These are phyloP conservation scores for Stenichneumon culpator DNA, from an alignment of 2,888 invertebrate genomes.

Conservation along the genomic window DNA sequence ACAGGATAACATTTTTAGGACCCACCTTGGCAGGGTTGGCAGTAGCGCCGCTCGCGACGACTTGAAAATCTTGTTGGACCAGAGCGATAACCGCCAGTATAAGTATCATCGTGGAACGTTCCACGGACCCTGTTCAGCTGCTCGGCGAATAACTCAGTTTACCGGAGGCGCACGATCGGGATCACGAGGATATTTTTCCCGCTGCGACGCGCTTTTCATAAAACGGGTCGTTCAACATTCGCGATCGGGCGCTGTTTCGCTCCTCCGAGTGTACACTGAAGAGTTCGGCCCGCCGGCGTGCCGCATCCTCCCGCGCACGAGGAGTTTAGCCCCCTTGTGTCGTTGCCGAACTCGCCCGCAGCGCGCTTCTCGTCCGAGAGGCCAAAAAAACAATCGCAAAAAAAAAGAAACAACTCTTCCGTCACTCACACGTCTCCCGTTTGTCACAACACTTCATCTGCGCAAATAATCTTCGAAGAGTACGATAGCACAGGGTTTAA, in stretches of 20 bases:
- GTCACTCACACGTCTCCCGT: neutral
- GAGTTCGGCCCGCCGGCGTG: conserved; percentile 2
- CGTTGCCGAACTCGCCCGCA: neutral
- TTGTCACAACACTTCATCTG: neutral
- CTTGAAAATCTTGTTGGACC: conserved; percentile 59
- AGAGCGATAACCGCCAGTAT: conserved; percentile 61
- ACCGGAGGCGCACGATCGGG: neutral
- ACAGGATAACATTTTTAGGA: neutral
- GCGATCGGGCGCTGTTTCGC: conserved; percentile 2
- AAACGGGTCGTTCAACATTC: neutral
- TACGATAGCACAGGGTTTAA: neutral
- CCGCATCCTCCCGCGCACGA: conserved; percentile 45
- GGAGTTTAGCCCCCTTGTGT: conserved; percentile 13
- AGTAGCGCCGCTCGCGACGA: conserved; percentile 29
- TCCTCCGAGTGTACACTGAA: conserved; percentile 9
- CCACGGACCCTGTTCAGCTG: neutral
- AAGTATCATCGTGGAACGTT: conserved; percentile 60
- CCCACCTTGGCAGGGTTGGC: conserved; percentile 61
- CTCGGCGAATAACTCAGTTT: neutral
- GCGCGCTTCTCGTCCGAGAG: neutral
- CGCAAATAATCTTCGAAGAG: neutral
- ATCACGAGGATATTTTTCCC: neutral
- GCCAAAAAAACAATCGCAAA: neutral
- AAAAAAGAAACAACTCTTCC: conserved; percentile 1
- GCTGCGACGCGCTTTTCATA: neutral